Evolutionary conservation across 2,797 vertebrate species (phyloP).

Genomic region (Pristis pectinata): DNA sequence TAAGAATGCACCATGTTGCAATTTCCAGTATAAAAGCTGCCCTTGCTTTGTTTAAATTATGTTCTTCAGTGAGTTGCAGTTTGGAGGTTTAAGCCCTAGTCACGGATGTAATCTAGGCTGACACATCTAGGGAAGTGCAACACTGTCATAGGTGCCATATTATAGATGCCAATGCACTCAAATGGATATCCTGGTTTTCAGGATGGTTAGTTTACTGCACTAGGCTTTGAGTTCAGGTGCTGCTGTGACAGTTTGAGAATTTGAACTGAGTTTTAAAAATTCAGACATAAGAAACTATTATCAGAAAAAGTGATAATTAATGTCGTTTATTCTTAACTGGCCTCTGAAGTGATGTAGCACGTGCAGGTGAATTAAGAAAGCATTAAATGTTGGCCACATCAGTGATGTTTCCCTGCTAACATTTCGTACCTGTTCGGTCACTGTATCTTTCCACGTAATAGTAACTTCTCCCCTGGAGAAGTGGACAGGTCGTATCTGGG

Average conservation of each 20-base stretch:
- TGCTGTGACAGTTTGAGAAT: not conserved
- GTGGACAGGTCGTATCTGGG: too few species aligned
- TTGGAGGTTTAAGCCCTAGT: not conserved
- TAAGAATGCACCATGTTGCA: too few species aligned
- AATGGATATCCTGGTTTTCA: not conserved
- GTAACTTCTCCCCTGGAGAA: not conserved
- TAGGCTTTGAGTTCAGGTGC: not conserved
- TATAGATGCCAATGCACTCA: not conserved
- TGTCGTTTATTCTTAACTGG: not conserved
- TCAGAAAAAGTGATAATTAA: not conserved
- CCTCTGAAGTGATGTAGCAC: not conserved
- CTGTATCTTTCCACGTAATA: not conserved
- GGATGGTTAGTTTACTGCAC: not conserved
- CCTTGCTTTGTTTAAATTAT: not conserved
- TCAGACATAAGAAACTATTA: not conserved
- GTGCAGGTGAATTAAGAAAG: too few species aligned
- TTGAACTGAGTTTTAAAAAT: not conserved
- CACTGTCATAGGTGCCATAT: not conserved
- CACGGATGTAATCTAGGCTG: not conserved
- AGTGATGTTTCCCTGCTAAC: not conserved
- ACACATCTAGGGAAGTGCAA: not conserved
- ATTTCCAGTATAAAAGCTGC: not conserved
- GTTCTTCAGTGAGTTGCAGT: not conserved
- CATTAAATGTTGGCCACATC: not conserved
- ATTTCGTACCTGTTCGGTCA: not conserved